Base-by-base conservation (phyloP, 1,140 invertebrate genomes). In the Hesperophylax magnus region DNA sequence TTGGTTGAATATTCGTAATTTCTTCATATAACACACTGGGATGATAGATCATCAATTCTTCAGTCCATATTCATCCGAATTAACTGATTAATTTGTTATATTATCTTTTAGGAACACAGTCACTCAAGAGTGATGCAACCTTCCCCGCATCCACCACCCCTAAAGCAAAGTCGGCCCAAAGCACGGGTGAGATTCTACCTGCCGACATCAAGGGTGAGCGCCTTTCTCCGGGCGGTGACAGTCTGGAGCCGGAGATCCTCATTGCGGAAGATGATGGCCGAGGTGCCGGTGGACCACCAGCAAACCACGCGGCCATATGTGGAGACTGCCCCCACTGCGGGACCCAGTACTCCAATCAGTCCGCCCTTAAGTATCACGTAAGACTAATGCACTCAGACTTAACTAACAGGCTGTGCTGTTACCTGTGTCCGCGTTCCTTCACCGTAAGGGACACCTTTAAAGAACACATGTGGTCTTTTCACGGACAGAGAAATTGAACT, bases 361-460 rank as follows among this genome's bases (percentile, higher is more conserved):
- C 93, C 17, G 92, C 93, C 31, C 87, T 93, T 52, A 94, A 93
- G 85, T 93, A 94, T 86, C 93, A 94, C 85, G 93, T 94, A 47
- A 90, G 93, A 78, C 88, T 94, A 84, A 92, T 94, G 88, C 93
- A 94, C 86, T 93, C 92, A 22, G 93, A 93, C 86, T 86, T 93
- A 81, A 92, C 91, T 47, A 93, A 93, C 85, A 89, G 92, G 84
- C 89, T 92, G 72, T 93, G 92, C 86, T 93, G 93, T 85, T 92
- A 93, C 85, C 86, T 93, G 53, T 93, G 93, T 86, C 93, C 93
- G 47, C 89, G 91, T 72, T 92, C 92, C 27, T 93, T 93, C 84
- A 91, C 91, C 47, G 92, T 92, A 88, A 88, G 92, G 52, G 92
- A 93, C 84, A 91, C 91, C 24, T 93, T 91, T 84, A 93, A 93